Evolutionary conservation across 2,888 invertebrate genomes (phyloP).

Genomic region (Meandrusa payeni): DNA sequence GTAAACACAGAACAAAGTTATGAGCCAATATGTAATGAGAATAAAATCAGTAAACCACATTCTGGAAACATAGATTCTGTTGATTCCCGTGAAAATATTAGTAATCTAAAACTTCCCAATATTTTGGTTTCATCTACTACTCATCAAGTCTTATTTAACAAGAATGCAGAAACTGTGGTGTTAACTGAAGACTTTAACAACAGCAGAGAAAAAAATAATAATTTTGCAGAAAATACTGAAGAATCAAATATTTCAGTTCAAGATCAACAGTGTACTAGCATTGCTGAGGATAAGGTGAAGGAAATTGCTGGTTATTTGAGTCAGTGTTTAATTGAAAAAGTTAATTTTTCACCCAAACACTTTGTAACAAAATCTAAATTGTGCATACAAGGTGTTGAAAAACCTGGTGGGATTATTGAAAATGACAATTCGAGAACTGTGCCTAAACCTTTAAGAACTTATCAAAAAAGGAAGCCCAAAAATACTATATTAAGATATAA

Average conservation of each 20-base stretch:
- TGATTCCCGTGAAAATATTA: conserved; percentile 18
- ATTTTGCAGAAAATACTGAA: conserved; percentile 1
- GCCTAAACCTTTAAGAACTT: conserved; percentile 8
- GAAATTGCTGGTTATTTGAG: conserved; percentile 18
- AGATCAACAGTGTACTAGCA: not conserved
- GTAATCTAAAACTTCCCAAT: not conserved
- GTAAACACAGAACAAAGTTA: not conserved
- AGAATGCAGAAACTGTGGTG: not conserved
- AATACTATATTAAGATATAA: too few species aligned
- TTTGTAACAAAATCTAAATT: conserved; percentile 45
- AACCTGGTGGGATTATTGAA: conserved; percentile 50
- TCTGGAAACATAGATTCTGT: not conserved
- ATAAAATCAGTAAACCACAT: not conserved
- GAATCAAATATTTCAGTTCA: not conserved
- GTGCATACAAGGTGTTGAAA: conserved; percentile 47
- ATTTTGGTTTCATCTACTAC: not conserved
- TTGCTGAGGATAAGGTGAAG: conserved; percentile 12
- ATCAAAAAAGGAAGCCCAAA: conserved; percentile 10
- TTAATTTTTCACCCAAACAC: conserved; percentile 5
- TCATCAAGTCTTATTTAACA: too few species aligned
- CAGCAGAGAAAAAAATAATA: conserved; percentile 16
- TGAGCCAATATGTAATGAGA: not conserved
- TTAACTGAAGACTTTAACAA: not conserved
- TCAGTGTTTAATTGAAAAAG: conserved; percentile 10
- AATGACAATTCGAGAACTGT: not conserved